These are phyloP conservation scores for Pterostichus niger DNA, from an alignment of 2,888 invertebrate species.

Conservation along the genomic window DNA sequence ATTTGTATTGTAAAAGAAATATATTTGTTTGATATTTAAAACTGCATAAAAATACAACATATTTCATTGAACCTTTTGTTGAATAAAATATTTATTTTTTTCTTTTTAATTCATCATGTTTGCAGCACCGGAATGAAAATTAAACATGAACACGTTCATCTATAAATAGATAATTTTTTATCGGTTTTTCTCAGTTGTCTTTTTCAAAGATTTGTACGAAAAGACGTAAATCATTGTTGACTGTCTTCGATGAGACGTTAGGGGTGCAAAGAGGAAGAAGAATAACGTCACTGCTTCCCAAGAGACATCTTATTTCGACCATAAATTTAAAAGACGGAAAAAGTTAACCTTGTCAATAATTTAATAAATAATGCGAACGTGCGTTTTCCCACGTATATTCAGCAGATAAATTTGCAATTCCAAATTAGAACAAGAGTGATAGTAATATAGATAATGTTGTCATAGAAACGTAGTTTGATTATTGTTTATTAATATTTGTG, in stretches of 20 bases:
- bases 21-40: too few relatives aligned
- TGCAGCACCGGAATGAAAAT: neutral
- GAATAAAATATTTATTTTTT: neutral
- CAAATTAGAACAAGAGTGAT: constrained; percentile 19
- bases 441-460: constrained; percentile 24
- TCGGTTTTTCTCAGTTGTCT: neutral
- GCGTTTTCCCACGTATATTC: neutral
- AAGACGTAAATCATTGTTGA: constrained; percentile 1
- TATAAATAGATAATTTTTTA: neutral
- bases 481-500: constrained; percentile 30
- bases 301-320: constrained; percentile 1
- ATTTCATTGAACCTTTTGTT: too few relatives aligned
- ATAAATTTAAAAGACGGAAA: neutral
- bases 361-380: constrained; percentile 6
- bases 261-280: neutral
- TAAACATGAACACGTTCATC: neutral
- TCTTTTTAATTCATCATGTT: too few relatives aligned
- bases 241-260: neutral
- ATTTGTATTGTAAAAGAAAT: too few relatives aligned
- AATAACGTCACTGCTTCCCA: neutral
- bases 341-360: constrained; percentile 22
- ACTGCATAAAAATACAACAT: too few relatives aligned
- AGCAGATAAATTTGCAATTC: neutral
- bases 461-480: constrained; percentile 24
- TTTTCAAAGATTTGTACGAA: neutral